These are phyloP conservation scores for Epizoanthus fatuus DNA, from an alignment of 92 coral and sea anemone species.

Conservation along the genomic window DNA sequence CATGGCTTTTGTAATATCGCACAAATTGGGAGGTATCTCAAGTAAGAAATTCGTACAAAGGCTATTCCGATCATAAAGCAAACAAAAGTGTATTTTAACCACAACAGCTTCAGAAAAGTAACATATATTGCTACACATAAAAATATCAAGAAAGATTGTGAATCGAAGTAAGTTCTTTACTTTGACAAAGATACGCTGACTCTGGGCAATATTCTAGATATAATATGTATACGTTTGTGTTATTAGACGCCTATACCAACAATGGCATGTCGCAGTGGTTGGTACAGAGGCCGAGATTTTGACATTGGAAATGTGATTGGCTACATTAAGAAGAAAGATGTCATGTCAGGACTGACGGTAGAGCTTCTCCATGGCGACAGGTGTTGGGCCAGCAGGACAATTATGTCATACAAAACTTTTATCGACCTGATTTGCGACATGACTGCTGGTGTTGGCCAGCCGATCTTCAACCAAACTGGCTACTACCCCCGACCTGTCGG, in stretches of 20 bases:
- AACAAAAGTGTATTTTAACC: no score
- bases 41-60: no score
- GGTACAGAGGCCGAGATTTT: conserved; percentile 52
- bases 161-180: no score
- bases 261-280: conserved; percentile 80
- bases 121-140: no score
- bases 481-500: conserved; percentile 2
- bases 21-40: no score
- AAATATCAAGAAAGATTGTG: no score
- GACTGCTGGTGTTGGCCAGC: conserved; percentile 83
- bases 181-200: no score
- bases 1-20: no score
- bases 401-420: conserved; percentile 31
- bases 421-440: conserved; percentile 82
- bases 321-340: conserved; percentile 63
- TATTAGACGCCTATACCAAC: conserved; percentile 51
- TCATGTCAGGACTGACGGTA: conserved; percentile 75
- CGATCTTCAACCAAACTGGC: conserved; percentile 64
- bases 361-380: conserved; percentile 80
- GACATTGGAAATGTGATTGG: conserved; percentile 85
- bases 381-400: conserved; percentile 28
- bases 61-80: no score
- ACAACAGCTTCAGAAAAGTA: no score
- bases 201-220: neutral
- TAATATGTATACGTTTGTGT: neutral